Percentiles rank a stretch among this genome's conserved stretches.
Evolutionary conservation across 1,140 invertebrate species (phyloP).

Genomic region (Drosophila insularis): DNA sequence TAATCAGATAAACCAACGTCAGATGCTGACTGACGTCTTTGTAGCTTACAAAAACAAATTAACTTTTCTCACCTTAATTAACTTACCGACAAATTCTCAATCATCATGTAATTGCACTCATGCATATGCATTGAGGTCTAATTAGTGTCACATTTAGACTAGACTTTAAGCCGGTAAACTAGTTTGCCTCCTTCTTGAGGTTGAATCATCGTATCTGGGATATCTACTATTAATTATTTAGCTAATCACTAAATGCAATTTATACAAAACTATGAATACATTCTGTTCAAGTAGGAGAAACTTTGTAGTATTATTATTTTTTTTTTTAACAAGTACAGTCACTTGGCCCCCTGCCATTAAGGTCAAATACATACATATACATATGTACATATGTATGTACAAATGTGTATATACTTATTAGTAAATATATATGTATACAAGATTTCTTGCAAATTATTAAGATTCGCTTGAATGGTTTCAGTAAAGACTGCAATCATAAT

Average conservation of each 20-base stretch:
- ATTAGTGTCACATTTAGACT: not conserved
- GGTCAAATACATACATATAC: not conserved
- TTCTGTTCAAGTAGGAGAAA: not conserved
- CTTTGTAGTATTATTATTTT: not conserved
- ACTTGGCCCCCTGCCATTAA: slow-evolving; percentile 1
- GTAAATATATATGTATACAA: not conserved
- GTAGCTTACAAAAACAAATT: not conserved
- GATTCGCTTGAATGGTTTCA: slow-evolving; percentile 21
- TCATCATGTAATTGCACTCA: not conserved
- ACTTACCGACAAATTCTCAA: not conserved
- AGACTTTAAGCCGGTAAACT: slow-evolving; percentile 16
- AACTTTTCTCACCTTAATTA: slow-evolving; percentile 1
- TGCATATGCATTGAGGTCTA: slow-evolving; percentile 10
- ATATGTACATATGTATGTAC: not conserved
- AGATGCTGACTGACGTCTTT: not conserved
- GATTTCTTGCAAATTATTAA: slow-evolving; percentile 3
- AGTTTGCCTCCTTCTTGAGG: not conserved
- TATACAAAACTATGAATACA: not conserved
- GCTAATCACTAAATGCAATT: not conserved
- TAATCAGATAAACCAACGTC: slow-evolving; percentile 8
- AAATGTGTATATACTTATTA: not conserved
- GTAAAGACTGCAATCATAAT: slow-evolving; percentile 8
- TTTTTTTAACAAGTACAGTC: not conserved
- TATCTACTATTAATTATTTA: slow-evolving; percentile 2
- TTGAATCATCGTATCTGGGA: slow-evolving; percentile 1